Base-by-base conservation (phyloP, 1,140 invertebrate species). In the Trichoplusia ni region DNA sequence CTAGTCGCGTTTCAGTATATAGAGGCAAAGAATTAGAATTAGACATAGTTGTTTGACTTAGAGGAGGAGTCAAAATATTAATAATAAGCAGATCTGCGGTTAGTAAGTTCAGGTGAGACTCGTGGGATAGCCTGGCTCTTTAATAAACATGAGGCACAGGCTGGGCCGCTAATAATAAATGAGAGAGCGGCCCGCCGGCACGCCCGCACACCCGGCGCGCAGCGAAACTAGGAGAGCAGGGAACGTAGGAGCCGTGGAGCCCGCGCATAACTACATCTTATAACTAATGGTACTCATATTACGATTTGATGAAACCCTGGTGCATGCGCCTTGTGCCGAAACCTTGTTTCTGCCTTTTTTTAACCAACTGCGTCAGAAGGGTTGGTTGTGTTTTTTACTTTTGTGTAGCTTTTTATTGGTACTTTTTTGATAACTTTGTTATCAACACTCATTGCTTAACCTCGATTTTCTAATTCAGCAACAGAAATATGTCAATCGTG, bases 91-190 rank as follows among this genome's bases (percentile, higher is more conserved):
- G 53, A 58, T 58, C 37, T 73, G 6, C 31, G 53, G 14, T 21
- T 25, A 42, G 53, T 62, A 68, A 67, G 67, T 71, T 71, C 70
- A 77, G 71, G 76, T 77, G 73, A 73, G 76, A 62, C 53, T 62
- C 60, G 56, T 68, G 64, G 69, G 64, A 69, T 42, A 58, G 53
- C 53, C n/a, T 14, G 62, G 47, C 73, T 77, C 70, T 78, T 81
- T 79, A 80, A 80, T 80, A 82, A 75, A 80, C 80, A 80, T 80
- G 77, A 80, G 72, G 60, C 60, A 66, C 59, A 60, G 21, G 69
- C 59, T 58, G 53, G 47, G 65, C 53, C 62, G 64, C 71, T 75
- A 82, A 82, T 82, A 82, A 82, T 82, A 75, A 75, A 80, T 79
- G 77, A 80, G 77, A 58, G 63, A 72, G 71, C 67, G 67, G 49